Conservation (phyloP, 2,113 vertebrate genomes). For the Ceratotherium simum region DNA sequence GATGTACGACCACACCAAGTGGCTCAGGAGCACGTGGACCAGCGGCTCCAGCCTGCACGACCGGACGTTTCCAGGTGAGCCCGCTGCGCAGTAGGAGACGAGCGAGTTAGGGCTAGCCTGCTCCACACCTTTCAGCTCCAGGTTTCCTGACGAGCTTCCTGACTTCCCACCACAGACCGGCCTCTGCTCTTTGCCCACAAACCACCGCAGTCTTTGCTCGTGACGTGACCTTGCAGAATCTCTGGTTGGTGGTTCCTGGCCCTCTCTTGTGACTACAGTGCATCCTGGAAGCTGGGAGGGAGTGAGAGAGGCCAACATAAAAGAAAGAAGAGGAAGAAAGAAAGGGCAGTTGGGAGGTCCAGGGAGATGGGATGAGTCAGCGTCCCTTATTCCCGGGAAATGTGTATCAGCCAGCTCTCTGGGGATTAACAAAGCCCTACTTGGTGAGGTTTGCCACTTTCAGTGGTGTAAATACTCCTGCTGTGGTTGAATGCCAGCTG, state of each 20-base stretch:
- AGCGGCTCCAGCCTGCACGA: conserved; percentile 87
- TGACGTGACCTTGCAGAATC: neutral
- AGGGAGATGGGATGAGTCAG: neutral
- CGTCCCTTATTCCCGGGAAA: neutral
- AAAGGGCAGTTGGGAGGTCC: neutral
- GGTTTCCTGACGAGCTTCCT: neutral
- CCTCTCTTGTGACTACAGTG: conserved; percentile 1
- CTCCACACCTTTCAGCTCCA: neutral
- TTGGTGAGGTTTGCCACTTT: neutral
- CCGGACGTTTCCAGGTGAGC: conserved; percentile 87
- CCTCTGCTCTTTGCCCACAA: conserved; percentile 51
- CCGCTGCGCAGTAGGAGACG: neutral
- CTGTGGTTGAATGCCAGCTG: neutral
- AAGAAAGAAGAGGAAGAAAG: neutral
- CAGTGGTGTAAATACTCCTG: neutral
- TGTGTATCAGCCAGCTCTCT: neutral
- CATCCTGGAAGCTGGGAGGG: neutral
- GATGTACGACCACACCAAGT: conserved; percentile 92
- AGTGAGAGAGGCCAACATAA: neutral
- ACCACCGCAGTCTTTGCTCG: conserved; percentile 35
- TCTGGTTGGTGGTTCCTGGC: neutral
- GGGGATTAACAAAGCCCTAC: neutral
- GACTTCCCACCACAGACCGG: neutral
- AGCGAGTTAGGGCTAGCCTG: no score
- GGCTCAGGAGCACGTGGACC: conserved; percentile 88